A percentile compares a stretch with the other conserved stretches of the same genome.
These are phyloP conservation scores for Thalassarche chlororhynchos DNA, from an alignment of 2,113 vertebrate species.

Conservation along the genomic window DNA sequence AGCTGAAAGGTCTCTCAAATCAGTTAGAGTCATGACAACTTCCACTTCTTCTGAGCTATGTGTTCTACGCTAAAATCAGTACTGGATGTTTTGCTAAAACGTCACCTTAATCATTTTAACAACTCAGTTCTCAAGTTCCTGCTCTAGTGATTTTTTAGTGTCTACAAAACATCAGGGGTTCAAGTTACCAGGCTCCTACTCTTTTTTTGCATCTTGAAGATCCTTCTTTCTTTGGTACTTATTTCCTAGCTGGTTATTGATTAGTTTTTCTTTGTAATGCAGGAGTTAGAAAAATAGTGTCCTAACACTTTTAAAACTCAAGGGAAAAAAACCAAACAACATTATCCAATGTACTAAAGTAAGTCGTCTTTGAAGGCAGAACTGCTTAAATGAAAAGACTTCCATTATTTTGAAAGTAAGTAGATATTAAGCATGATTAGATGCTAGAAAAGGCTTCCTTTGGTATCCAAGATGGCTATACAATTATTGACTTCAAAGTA, in stretches of 20 bases:
- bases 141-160: not conserved
- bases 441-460: not conserved
- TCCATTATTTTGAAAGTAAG: not conserved
- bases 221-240: not conserved
- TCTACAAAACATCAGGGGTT: not conserved
- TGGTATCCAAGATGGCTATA: not conserved
- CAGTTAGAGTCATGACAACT: not conserved
- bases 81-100: not conserved
- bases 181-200: not conserved
- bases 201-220: not conserved
- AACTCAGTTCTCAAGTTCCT: not conserved
- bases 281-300: not conserved
- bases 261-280: not conserved
- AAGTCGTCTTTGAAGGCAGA: not conserved
- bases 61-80: not conserved
- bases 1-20: not conserved
- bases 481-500: slow-evolving; percentile 17
- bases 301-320: not conserved
- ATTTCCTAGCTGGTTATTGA: not conserved
- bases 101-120: not conserved
- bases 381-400: not conserved
- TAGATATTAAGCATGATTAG: not conserved
- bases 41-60: not conserved
- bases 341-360: not conserved
- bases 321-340: not conserved